Conservation (phyloP, 2,888 invertebrate species). For the Entomobrya multifasciata region DNA sequence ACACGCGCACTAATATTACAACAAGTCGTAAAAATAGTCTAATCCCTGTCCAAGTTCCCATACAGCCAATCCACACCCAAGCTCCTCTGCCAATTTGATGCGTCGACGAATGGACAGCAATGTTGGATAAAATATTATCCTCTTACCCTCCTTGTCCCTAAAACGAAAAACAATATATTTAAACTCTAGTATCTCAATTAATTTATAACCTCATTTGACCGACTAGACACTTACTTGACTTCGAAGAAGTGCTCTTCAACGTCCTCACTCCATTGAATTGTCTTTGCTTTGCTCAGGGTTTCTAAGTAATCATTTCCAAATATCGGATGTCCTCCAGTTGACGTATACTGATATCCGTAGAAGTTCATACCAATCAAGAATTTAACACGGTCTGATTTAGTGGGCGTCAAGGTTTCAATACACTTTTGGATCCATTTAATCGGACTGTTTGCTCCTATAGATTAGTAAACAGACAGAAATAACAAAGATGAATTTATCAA, state of each 20-base stretch:
- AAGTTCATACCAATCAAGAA: slow-evolving; percentile 95
- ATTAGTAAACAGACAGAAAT: slow-evolving; percentile 43
- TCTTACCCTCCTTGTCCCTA: slow-evolving; percentile 87
- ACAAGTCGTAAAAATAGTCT: slow-evolving; percentile 93
- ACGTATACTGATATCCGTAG: slow-evolving; percentile 94
- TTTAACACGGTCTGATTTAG: slow-evolving; percentile 85
- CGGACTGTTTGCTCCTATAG: slow-evolving; percentile 93
- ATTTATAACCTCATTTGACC: no score
- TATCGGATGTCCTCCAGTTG: slow-evolving; percentile 91
- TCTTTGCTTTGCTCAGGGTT: slow-evolving; percentile 87
- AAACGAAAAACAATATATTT: no score
- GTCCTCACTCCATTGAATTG: slow-evolving; percentile 88
- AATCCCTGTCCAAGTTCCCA: slow-evolving; percentile 99
- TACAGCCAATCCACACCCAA: slow-evolving; percentile 88
- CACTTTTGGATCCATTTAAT: slow-evolving; percentile 90
- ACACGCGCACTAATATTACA: no score
- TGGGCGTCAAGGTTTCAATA: slow-evolving; percentile 87
- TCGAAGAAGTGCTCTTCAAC: slow-evolving; percentile 93
- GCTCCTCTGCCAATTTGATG: slow-evolving; percentile 88
- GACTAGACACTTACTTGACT: slow-evolving; percentile 86
- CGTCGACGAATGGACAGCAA: slow-evolving; percentile 91
- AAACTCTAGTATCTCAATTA: no score
- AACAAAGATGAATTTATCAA: no score
- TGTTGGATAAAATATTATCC: slow-evolving; percentile 93
- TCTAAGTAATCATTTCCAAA: slow-evolving; percentile 90